phyloP scores from a whole-genome alignment of 2,797 vertebrate species.

The Fundulus diaphanus region DNA sequence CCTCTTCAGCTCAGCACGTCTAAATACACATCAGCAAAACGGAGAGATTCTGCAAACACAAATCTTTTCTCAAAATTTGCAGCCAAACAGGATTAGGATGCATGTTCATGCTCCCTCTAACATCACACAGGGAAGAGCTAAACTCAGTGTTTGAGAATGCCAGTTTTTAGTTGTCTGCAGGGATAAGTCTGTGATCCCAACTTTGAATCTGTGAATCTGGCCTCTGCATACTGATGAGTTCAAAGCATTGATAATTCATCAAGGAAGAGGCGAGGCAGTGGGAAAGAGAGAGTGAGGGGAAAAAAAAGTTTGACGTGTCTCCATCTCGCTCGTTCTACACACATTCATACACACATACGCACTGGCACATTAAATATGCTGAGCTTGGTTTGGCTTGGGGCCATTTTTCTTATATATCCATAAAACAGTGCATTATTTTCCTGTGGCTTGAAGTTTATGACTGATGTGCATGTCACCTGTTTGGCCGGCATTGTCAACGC shows the following conservation, averaged over 20 bases:
- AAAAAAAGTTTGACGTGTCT: conserved; percentile 47
- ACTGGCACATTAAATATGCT: conserved; percentile 74
- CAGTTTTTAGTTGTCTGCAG: conserved; percentile 58
- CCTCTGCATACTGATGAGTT: conserved; percentile 76
- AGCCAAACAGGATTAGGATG: conserved; percentile 54
- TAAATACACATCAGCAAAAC: conserved; percentile 40
- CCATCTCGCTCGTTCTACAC: conserved; percentile 35
- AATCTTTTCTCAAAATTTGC: conserved; percentile 33
- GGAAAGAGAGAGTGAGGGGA: conserved; percentile 28
- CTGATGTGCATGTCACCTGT: conserved; percentile 72
- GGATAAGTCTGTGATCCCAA: conserved; percentile 64
- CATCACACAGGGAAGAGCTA: conserved; percentile 42
- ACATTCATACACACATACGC: conserved; percentile 30
- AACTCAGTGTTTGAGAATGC: conserved; percentile 44
- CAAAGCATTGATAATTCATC: conserved; percentile 81
- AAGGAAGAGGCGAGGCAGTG: conserved; percentile 56
- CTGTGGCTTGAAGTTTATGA: conserved; percentile 60
- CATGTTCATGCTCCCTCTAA: conserved; percentile 40
- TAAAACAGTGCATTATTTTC: conserved; percentile 73
- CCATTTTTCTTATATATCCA: conserved; percentile 77
- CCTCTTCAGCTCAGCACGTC: conserved; percentile 45
- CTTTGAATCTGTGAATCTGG: conserved; percentile 74
- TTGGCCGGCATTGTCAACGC: conserved; percentile 52
- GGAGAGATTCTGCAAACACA: conserved; percentile 38
- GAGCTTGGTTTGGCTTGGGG: conserved; percentile 76